Evolutionary conservation across 35 echinoderm and acorn worm species (phyloP).

Genomic region (Ptychodera flava): DNA sequence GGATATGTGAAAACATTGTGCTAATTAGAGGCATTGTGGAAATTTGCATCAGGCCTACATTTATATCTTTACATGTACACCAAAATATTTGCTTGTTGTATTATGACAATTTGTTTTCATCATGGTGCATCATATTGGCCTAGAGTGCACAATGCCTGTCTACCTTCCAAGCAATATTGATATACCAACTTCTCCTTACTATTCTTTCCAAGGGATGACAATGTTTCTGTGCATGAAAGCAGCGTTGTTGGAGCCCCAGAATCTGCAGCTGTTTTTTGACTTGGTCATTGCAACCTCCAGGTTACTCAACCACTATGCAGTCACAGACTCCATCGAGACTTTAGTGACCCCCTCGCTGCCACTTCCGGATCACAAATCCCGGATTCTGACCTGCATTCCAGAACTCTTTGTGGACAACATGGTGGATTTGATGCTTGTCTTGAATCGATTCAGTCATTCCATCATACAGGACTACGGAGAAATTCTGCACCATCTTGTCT

Average conservation of each 20-base stretch:
- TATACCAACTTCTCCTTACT: too few relatives aligned
- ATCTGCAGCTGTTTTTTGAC: constrained; percentile 39
- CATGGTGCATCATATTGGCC: too few relatives aligned
- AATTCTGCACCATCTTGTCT: constrained; percentile 51
- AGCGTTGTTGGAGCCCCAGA: constrained; percentile 49
- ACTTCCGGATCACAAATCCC: constrained; percentile 35
- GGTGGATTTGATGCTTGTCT: constrained; percentile 68
- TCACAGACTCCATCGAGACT: constrained; percentile 28
- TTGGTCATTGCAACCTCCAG: constrained; percentile 63
- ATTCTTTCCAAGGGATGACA: constrained; percentile 61
- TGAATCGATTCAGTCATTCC: constrained; percentile 61
- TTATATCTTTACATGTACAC: too few relatives aligned
- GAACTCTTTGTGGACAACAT: constrained; percentile 81
- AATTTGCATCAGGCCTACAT: too few relatives aligned
- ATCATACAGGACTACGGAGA: constrained; percentile 65
- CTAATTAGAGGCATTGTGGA: too few relatives aligned
- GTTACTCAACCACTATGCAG: constrained; percentile 48
- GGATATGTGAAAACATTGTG: too few relatives aligned
- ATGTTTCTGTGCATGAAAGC: constrained; percentile 62
- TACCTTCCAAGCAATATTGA: too few relatives aligned
- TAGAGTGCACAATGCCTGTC: too few relatives aligned
- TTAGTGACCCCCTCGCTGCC: constrained; percentile 46
- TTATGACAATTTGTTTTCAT: too few relatives aligned
- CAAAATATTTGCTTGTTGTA: too few relatives aligned
- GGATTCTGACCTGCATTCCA: constrained; percentile 41